These are phyloP conservation scores for Oostethus manadensis DNA, from an alignment of 2,113 vertebrate genomes.

Conservation along the genomic window DNA sequence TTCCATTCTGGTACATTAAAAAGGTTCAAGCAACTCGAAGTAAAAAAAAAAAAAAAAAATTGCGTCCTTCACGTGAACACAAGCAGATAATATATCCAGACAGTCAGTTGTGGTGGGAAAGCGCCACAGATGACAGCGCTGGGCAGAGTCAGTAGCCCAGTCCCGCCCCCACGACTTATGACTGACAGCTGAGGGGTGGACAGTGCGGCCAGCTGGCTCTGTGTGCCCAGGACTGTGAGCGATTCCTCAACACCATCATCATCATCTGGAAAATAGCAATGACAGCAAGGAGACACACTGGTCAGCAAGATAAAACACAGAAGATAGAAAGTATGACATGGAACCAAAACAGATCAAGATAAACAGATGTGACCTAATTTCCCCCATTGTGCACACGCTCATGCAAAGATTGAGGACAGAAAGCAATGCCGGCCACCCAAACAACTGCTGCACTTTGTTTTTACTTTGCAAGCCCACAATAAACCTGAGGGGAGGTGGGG, in stretches of 20 bases:
- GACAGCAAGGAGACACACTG: constrained; percentile 29
- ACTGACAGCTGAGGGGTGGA: constrained; percentile 59
- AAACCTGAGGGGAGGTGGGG: neutral
- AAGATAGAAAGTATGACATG: neutral
- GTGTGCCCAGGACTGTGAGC: constrained; percentile 47
- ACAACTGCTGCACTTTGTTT: neutral
- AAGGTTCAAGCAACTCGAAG: constrained; percentile 1
- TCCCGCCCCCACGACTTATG: constrained; percentile 47
- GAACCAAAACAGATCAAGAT: neutral
- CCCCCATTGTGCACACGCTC: neutral
- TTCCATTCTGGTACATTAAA: constrained; percentile 6
- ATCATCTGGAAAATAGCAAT: constrained; percentile 66
- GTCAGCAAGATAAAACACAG: constrained; percentile 7
- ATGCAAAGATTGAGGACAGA: neutral
- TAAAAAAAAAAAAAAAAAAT: neutral
- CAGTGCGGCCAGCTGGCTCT: constrained; percentile 60
- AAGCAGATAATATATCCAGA: constrained; percentile 28
- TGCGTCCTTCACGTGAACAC: too few relatives aligned
- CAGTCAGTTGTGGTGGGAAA: constrained; percentile 51
- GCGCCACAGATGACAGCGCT: constrained; percentile 51
- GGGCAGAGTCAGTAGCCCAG: constrained; percentile 55
- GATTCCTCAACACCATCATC: constrained; percentile 30
- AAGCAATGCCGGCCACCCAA: neutral
- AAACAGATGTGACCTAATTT: neutral
- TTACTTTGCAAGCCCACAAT: neutral